These are phyloP conservation scores for Acyrthosiphon pisum DNA, from an alignment of 1,140 invertebrate species.

Conservation along the genomic window DNA sequence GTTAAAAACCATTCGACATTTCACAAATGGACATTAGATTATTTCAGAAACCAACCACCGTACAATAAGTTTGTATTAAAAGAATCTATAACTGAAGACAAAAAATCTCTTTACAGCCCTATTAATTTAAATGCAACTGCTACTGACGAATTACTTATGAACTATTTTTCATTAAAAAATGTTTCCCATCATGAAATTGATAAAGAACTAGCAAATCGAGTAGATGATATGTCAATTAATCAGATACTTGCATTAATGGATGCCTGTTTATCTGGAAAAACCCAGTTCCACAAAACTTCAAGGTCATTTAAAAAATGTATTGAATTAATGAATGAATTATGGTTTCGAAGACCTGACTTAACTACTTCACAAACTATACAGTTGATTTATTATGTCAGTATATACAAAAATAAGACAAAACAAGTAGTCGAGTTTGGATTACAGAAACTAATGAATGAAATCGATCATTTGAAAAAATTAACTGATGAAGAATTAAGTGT, in stretches of 20 bases:
- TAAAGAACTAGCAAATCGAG: conserved; percentile 23
- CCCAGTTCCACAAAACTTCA: neutral
- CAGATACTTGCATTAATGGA: conserved; percentile 46
- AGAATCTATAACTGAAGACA: neutral
- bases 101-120: neutral
- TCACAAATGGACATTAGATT: conserved; percentile 32
- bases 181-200: neutral
- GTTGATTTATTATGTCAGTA: conserved; percentile 50
- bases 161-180: conserved; percentile 10
- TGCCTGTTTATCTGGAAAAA: conserved; percentile 26
- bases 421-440: neutral
- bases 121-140: neutral
- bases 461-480: conserved; percentile 35
- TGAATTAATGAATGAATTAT: conserved; percentile 32
- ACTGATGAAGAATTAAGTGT: conserved; percentile 52
- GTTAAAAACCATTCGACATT: conserved; percentile 9
- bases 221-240: conserved; percentile 15
- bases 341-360: conserved; percentile 51
- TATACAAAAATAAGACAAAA: conserved; percentile 34
- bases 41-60: conserved; percentile 21
- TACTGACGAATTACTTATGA: conserved; percentile 39
- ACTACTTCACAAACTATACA: conserved; percentile 38
- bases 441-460: conserved; percentile 47
- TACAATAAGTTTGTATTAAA: conserved; percentile 43
- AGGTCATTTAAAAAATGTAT: conserved; percentile 44